These are phyloP conservation scores for Crocodylus rhombifer DNA, from an alignment of 2,797 vertebrate genomes.

Conservation along the genomic window DNA sequence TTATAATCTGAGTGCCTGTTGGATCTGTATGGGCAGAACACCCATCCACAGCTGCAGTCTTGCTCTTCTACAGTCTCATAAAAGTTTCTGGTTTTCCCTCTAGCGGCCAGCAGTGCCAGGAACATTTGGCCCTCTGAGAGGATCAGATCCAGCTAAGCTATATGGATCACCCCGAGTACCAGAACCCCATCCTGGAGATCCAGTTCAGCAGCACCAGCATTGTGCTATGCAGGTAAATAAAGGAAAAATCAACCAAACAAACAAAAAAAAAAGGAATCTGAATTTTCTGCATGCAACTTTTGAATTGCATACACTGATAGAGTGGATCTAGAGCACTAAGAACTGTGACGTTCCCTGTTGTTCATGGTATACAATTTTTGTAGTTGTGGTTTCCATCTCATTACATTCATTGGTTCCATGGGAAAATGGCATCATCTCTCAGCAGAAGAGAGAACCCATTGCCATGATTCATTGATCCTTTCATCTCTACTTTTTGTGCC, in stretches of 20 bases:
- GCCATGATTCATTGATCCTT: neutral
- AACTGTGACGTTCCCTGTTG: neutral
- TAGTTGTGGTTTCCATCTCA: neutral
- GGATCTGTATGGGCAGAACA: fast-evolving
- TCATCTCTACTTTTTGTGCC: neutral
- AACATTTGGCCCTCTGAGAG: slow-evolving; percentile 85
- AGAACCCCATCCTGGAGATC: slow-evolving; percentile 86
- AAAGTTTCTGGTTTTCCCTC: slow-evolving; percentile 45
- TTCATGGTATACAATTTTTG: neutral
- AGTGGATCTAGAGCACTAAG: neutral
- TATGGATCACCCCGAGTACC: slow-evolving; percentile 84
- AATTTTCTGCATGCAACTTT: neutral
- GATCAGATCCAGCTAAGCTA: slow-evolving; percentile 84
- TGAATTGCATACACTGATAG: neutral
- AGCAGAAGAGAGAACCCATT: neutral
- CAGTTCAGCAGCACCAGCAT: slow-evolving; percentile 82
- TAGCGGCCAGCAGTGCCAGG: slow-evolving; percentile 82
- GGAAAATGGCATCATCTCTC: neutral
- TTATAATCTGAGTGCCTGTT: fast-evolving
- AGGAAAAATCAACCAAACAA: neutral
- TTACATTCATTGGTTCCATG: neutral
- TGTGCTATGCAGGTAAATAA: slow-evolving; percentile 89
- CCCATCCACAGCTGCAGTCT: neutral
- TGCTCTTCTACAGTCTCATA: neutral
- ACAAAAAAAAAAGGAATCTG: neutral